Evolutionary conservation across 2,113 vertebrate species (phyloP).

Genomic region (Pseudonaja textilis): DNA sequence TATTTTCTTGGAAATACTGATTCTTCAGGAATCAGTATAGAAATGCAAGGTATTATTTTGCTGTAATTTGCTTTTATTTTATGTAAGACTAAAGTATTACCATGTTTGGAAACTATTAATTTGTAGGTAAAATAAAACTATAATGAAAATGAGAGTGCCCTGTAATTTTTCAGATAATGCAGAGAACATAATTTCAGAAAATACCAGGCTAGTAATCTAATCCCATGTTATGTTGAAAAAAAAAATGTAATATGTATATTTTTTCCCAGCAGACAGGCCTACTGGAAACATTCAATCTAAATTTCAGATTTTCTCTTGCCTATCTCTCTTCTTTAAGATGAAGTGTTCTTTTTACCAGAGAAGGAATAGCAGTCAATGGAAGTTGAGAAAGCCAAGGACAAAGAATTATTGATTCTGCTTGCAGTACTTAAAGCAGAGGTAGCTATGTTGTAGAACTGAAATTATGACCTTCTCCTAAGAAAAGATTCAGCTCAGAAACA

Average conservation of each 20-base stretch:
- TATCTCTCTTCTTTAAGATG: background rate
- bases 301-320: background rate
- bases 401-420: background rate
- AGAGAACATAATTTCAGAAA: background rate
- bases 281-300: background rate
- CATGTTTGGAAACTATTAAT: background rate
- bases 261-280: background rate
- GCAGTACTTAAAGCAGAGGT: background rate
- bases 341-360: background rate
- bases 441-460: background rate
- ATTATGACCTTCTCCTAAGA: background rate
- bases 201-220: background rate
- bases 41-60: background rate
- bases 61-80: background rate
- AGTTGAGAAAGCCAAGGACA: too few species aligned
- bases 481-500: constrained; percentile 26
- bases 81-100: background rate
- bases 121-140: background rate
- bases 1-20: background rate
- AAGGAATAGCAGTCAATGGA: background rate
- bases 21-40: background rate
- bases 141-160: background rate
- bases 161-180: background rate
- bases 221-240: background rate
- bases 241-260: background rate